A percentile compares a stretch with the other conserved stretches of the same genome.
These are phyloP conservation scores for Campylorhamphus procurvoides DNA, from an alignment of 2,113 vertebrate species.

Conservation along the genomic window DNA sequence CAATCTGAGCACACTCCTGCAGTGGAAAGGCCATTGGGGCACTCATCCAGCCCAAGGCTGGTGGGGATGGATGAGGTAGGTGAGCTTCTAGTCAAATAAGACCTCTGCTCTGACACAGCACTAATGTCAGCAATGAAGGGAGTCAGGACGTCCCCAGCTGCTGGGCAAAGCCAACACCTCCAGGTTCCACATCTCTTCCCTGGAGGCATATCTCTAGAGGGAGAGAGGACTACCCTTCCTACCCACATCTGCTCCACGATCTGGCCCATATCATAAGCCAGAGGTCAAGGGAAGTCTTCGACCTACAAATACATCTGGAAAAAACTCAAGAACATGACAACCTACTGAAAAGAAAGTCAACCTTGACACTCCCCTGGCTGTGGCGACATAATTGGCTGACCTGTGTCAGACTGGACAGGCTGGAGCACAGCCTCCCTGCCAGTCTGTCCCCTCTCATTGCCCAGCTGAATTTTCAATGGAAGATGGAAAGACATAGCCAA, in stretches of 20 bases:
- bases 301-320: neutral
- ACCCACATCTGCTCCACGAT: neutral
- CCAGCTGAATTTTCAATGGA: neutral
- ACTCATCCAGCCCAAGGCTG: neutral
- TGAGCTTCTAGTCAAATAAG: neutral
- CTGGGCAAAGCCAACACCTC: neutral
- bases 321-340: neutral
- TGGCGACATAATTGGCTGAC: neutral
- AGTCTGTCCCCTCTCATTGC: neutral
- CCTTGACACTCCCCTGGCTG: rapidly evolving
- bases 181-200: neutral
- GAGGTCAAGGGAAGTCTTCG: neutral
- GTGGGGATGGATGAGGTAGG: neutral
- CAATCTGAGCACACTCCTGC: rapidly evolving
- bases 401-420: neutral
- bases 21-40: neutral
- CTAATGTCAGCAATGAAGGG: neutral
- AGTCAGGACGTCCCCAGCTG: neutral
- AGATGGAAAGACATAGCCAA: neutral
- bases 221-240: neutral
- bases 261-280: neutral
- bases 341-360: neutral
- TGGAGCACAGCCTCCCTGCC: neutral
- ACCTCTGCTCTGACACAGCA: neutral
- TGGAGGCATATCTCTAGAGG: neutral